Conservation (phyloP, 1,140 invertebrate species). For the Neodiprion fabricii region DNA sequence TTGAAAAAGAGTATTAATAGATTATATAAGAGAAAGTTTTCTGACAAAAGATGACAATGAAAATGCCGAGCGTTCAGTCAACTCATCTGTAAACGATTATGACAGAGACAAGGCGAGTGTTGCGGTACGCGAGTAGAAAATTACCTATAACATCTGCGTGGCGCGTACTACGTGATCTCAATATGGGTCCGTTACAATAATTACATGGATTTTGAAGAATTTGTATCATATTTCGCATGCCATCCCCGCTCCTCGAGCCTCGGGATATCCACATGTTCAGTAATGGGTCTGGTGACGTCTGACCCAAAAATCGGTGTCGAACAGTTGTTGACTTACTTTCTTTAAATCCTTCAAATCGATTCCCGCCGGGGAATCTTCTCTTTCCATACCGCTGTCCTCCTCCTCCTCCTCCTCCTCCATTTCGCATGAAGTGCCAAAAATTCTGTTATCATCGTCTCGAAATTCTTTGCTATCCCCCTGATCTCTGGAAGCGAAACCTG, state of each 20-base stretch:
- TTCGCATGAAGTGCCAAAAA: constrained; percentile 17
- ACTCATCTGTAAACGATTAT: too few species aligned
- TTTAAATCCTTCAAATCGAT: constrained; percentile 48
- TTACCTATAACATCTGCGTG: not conserved
- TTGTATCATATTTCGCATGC: not conserved
- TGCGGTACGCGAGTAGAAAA: not conserved
- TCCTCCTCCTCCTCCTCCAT: constrained; percentile 43
- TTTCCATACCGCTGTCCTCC: constrained; percentile 56
- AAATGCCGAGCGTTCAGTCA: too few species aligned
- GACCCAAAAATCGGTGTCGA: not conserved
- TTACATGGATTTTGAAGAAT: not conserved
- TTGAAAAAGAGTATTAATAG: not conserved
- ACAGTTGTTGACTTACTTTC: constrained; percentile 47
- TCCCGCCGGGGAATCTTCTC: constrained; percentile 51
- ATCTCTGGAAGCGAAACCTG: not conserved
- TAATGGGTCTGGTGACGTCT: too few species aligned
- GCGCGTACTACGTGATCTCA: not conserved
- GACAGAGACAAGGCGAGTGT: too few species aligned
- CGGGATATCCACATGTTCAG: not conserved
- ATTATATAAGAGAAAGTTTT: not conserved
- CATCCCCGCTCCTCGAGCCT: not conserved
- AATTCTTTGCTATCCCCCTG: not conserved
- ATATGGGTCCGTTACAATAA: not conserved
- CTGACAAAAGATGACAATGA: not conserved
- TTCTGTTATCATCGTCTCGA: not conserved